Evolutionary conservation across 2,888 invertebrate genomes (phyloP), one percentile per base, ranked within the genome.

Genomic region (Aleiodes testaceus): DNA sequence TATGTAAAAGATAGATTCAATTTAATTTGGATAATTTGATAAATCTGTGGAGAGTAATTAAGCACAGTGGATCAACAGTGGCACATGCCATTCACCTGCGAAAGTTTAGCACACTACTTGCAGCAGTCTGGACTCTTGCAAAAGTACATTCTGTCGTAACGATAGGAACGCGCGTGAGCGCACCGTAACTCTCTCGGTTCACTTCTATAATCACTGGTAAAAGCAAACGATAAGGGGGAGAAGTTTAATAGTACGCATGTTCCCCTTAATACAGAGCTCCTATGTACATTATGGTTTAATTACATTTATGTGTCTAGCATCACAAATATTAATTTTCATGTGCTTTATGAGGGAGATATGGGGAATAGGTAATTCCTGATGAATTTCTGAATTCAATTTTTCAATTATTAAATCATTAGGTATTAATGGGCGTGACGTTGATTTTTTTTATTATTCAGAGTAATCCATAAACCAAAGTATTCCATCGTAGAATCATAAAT

Each of bases 161-260:
- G 47, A 63, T 44, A 45, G 18, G 45, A 63, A 63, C 44, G 44
- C 44, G 61, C 44, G 64, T 45, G 45, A 42, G 36, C 36, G 36
- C 36, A 36, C 50, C 44, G 65, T 70, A 70, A 70, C 53, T 64
- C 55, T 64, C 64, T 66, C 50, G 49, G 18, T 7, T 63, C 45
- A 53, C 65, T 70, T 49, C 55, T 64, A 65, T 70, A 70, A 63
- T 63, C 63, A 45, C 45, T 5, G 22, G 26, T 63, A 63, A 45
- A 20, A 63, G n/a, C 22, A 22, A 36, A 36, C 7, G 36, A 36
- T 36, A 36, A 36, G 36, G 36, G 9, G 47, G 20, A 12, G 59
- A 16, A 18, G 36, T 11, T 14, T 42, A 59, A 59, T 59, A 20
- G 59, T 42, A 59, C 59, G 59, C 59, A 59, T 9, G 59, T 42